Percentiles rank a stretch among this genome's conserved stretches.
phyloP scores from a whole-genome alignment of 2,113 vertebrate genomes.

The Bettongia penicillata region DNA sequence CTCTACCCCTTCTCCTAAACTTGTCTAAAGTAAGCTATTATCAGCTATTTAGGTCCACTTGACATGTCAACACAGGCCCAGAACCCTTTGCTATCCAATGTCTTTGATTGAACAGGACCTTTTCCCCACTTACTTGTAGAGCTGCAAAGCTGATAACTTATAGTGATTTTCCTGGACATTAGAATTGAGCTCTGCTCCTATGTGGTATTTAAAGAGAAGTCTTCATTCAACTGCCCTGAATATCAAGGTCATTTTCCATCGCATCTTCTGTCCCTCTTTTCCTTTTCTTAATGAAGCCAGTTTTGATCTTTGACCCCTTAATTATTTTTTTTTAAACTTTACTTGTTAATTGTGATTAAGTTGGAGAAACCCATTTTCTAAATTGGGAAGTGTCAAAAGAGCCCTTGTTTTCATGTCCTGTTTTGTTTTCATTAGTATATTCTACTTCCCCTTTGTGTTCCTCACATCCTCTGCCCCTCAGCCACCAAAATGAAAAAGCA shows the following conservation, averaged over 20 bases:
- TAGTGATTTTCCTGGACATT: background rate
- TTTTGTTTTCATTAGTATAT: constrained; percentile 36
- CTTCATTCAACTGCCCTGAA: background rate
- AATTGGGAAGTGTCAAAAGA: constrained; percentile 38
- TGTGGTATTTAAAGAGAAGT: background rate
- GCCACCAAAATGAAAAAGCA: background rate
- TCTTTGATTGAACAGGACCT: background rate
- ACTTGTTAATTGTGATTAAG: constrained; percentile 43
- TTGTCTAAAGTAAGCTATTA: background rate
- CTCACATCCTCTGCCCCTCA: background rate
- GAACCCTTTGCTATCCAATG: background rate
- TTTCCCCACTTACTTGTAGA: background rate
- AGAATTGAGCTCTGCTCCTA: background rate
- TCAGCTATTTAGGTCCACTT: background rate
- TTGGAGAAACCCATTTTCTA: background rate
- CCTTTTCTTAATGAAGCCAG: background rate
- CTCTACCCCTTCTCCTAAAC: background rate
- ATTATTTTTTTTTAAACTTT: constrained; percentile 24
- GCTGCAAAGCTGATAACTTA: background rate
- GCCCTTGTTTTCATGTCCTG: constrained; percentile 15
- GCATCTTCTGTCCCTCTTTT: background rate
- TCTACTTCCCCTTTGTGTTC: background rate
- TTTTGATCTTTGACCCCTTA: background rate
- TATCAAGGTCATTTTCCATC: background rate
- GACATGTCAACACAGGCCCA: constrained; percentile 25